Conservation (phyloP, 2,888 invertebrate species). For the Lysandra coridon region DNA sequence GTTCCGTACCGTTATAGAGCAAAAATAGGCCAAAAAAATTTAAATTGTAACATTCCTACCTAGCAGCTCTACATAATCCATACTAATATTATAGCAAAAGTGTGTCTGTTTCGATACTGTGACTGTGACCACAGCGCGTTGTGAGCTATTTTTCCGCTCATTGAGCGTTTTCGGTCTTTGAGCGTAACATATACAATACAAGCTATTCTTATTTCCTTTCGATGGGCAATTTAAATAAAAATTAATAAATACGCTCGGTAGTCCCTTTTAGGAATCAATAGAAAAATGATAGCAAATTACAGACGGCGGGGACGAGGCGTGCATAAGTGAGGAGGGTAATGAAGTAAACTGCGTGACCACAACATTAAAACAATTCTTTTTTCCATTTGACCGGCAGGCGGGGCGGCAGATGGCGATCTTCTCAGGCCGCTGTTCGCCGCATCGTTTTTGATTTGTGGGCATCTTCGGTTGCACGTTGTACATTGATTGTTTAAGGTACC, state of each 20-base stretch:
- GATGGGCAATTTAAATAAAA: neutral
- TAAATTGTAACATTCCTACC: no score
- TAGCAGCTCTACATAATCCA: no score
- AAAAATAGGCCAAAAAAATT: no score
- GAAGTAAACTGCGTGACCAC: conserved; percentile 71
- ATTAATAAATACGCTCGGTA: neutral
- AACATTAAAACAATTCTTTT: conserved; percentile 63
- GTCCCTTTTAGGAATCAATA: conserved; percentile 10
- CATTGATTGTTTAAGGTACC: conserved; percentile 42
- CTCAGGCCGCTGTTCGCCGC: conserved; percentile 50
- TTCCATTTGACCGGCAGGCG: conserved; percentile 49
- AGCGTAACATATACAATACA: neutral
- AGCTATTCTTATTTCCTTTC: neutral
- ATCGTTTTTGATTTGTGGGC: conserved; percentile 34
- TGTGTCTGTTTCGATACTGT: no score
- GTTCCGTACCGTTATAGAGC: no score
- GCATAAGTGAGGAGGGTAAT: conserved; percentile 65
- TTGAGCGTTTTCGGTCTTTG: no score
- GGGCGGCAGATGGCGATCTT: conserved; percentile 55
- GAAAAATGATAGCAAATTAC: conserved; percentile 46
- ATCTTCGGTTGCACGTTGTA: conserved; percentile 38
- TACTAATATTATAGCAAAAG: no score
- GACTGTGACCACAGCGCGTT: no score
- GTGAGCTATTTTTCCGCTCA: no score
- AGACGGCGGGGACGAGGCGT: conserved; percentile 46